A percentile compares a stretch with the other conserved stretches of the same genome.
Evolutionary conservation across 2,888 invertebrate species (phyloP).

Genomic region (Mythimna albipuncta): DNA sequence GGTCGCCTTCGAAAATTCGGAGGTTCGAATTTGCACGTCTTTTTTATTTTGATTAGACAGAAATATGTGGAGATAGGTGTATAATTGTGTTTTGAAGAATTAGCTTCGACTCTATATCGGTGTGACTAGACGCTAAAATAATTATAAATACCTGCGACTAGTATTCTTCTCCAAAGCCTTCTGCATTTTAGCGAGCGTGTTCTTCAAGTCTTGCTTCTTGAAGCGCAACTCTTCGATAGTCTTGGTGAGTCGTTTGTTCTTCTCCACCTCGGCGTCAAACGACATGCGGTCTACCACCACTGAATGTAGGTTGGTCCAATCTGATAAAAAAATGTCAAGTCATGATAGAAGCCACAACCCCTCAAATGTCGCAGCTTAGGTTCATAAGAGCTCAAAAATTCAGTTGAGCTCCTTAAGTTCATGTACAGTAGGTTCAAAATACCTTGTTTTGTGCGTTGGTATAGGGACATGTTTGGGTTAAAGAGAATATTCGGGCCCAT

Average conservation of each 20-base stretch:
- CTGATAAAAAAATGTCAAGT: conserved; percentile 60
- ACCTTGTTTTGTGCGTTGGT: too few relatives aligned
- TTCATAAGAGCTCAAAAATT: too few relatives aligned
- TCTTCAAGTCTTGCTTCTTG: conserved; percentile 86
- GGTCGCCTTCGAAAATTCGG: too few relatives aligned
- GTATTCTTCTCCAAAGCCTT: conserved; percentile 74
- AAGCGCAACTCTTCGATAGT: conserved; percentile 86
- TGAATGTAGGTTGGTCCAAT: conserved; percentile 86
- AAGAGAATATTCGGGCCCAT: too few relatives aligned
- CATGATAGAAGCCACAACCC: too few relatives aligned
- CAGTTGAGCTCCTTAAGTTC: too few relatives aligned
- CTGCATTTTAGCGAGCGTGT: conserved; percentile 79
- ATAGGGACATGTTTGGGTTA: too few relatives aligned
- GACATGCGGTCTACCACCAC: conserved; percentile 89
- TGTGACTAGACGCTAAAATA: neutral
- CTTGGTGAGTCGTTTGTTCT: conserved; percentile 84
- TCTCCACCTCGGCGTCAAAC: conserved; percentile 85
- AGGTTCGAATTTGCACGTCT: neutral
- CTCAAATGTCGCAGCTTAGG: too few relatives aligned
- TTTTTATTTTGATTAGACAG: neutral
- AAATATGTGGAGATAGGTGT: neutral
- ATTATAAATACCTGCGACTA: conserved; percentile 36
- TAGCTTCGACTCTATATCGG: neutral
- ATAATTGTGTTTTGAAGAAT: too few relatives aligned
- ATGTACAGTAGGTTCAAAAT: too few relatives aligned